Evolutionary conservation across 1,140 invertebrate species (phyloP).

Genomic region (Prorops nasuta): DNA sequence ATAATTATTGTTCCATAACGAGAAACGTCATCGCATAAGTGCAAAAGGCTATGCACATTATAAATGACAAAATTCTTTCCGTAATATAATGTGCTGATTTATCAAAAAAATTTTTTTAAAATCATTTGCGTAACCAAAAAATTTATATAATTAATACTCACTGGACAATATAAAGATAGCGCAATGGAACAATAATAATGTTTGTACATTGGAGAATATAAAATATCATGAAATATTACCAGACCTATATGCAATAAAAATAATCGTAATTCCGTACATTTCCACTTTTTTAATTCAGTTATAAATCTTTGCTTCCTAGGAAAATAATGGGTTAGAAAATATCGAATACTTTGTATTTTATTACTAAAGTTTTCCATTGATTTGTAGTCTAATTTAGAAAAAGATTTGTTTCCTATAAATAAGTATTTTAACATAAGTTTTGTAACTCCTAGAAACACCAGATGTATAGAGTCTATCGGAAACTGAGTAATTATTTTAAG

Average conservation of each 20-base stretch:
- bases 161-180: neutral
- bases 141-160: neutral
- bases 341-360: neutral
- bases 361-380: neutral
- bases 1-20: constrained; percentile 11
- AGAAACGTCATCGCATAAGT: constrained; percentile 9
- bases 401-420: neutral
- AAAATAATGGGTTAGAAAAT: neutral
- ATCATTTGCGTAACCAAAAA: neutral
- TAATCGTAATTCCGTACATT: neutral
- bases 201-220: neutral
- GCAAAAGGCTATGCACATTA: constrained; percentile 18
- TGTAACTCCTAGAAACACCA: neutral
- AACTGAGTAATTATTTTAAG: neutral
- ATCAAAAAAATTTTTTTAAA: constrained; percentile 3
- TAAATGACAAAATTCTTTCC: constrained; percentile 6
- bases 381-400: neutral
- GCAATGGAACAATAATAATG: neutral
- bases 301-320: neutral
- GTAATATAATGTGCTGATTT: constrained; percentile 1
- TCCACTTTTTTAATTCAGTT: neutral
- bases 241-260: neutral
- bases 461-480: neutral
- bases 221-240: neutral
- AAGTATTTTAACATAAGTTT: neutral